Percentiles rank a stretch among this genome's conserved stretches.
These are phyloP conservation scores for Cryptocephalus moraei DNA, from an alignment of 2,888 invertebrate species.

Conservation along the genomic window DNA sequence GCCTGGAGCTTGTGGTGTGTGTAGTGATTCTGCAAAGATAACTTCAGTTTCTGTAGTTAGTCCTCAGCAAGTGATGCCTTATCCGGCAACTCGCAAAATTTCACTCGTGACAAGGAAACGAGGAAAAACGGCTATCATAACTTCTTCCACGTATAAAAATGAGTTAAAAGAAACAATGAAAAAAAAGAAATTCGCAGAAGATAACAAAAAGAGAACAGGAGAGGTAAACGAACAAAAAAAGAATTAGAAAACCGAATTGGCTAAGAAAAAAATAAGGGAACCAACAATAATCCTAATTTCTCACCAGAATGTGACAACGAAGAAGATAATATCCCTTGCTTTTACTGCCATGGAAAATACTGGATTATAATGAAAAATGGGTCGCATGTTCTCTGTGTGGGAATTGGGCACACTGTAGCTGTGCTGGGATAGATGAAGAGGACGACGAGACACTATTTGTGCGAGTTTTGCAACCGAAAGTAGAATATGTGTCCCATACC, in stretches of 20 bases:
- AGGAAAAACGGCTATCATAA: background rate
- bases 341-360: background rate
- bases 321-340: background rate
- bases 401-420: background rate
- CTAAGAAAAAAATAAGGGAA: background rate
- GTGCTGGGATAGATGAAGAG: background rate
- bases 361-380: background rate
- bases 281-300: background rate
- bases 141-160: background rate
- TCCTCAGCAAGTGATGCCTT: background rate
- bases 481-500: background rate
- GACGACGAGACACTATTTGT: background rate
- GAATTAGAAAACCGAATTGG: background rate
- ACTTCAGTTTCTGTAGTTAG: background rate
- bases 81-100: background rate
- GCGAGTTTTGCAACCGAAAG: background rate
- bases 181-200: background rate
- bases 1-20: constrained; percentile 12
- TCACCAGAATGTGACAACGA: background rate
- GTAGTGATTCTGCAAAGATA: background rate
- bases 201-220: background rate
- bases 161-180: background rate
- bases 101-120: background rate
- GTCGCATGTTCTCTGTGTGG: background rate
- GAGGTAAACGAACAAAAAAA: background rate